Conservation (phyloP, 1,140 invertebrate genomes). For the Belonocnema kinseyi region DNA sequence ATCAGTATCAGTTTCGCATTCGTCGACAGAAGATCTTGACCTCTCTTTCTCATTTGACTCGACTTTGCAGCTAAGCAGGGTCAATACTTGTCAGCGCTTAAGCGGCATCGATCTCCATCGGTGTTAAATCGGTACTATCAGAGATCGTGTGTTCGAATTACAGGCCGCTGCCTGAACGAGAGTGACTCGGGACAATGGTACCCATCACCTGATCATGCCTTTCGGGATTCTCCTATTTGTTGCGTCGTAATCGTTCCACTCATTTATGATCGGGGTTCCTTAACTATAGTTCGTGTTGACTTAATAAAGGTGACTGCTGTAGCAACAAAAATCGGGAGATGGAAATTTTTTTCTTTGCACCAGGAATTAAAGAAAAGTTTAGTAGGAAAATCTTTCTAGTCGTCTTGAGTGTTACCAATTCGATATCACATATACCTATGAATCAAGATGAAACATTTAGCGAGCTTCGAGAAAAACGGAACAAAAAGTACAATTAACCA, state of each 20-base stretch:
- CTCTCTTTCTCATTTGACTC: slow-evolving; percentile 50
- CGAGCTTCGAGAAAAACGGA: too few relatives aligned
- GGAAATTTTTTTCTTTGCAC: too few relatives aligned
- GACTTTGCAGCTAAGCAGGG: slow-evolving; percentile 44
- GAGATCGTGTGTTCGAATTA: slow-evolving; percentile 56
- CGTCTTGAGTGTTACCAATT: too few relatives aligned
- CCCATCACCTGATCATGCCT: slow-evolving; percentile 51
- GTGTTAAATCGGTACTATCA: slow-evolving; percentile 53
- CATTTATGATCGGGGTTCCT: slow-evolving; percentile 43
- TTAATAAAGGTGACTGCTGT: slow-evolving; percentile 22
- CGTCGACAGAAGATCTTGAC: slow-evolving; percentile 57
- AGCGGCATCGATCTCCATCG: slow-evolving; percentile 60
- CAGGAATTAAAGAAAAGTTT: too few relatives aligned
- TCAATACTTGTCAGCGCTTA: slow-evolving; percentile 55
- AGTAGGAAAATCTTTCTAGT: too few relatives aligned
- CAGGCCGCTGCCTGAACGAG: slow-evolving; percentile 48
- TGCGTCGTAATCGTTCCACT: slow-evolving; percentile 47
- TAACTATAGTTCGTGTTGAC: slow-evolving; percentile 59
- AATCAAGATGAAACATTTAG: too few relatives aligned
- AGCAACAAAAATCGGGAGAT: too few relatives aligned
- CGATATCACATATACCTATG: too few relatives aligned
- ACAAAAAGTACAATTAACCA: too few relatives aligned
- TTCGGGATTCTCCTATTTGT: slow-evolving; percentile 41
- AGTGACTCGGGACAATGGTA: slow-evolving; percentile 62
- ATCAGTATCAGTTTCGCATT: slow-evolving; percentile 9